phyloP scores from a whole-genome alignment of 2,113 vertebrate genomes.

The Halichoerus grypus region DNA sequence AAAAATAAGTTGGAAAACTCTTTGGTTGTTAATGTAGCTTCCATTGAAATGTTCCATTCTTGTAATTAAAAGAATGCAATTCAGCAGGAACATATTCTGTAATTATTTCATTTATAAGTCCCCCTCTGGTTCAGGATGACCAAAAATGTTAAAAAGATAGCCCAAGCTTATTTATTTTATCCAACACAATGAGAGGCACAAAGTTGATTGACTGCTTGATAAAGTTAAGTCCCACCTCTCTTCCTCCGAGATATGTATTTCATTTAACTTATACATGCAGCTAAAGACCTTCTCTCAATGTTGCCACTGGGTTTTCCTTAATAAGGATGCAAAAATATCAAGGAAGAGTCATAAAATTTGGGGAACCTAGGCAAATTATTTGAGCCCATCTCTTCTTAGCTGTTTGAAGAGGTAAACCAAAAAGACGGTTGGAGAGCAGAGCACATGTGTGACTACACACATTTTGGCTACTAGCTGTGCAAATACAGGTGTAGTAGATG shows the following conservation, averaged over 20 bases:
- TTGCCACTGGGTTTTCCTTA: neutral
- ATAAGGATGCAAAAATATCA: neutral
- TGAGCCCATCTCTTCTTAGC: neutral
- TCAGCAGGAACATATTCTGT: neutral
- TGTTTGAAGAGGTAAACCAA: neutral
- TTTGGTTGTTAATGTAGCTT: neutral
- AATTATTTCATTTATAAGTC: neutral
- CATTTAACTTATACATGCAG: neutral
- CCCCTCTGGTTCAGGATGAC: neutral
- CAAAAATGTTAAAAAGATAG: neutral
- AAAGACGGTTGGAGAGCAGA: neutral
- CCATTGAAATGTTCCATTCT: neutral
- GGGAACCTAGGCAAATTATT: neutral
- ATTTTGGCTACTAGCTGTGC: neutral
- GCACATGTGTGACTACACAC: accelerated
- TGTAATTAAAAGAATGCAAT: neutral
- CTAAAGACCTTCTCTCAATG: neutral
- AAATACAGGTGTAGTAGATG: neutral
- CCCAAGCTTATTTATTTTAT: neutral
- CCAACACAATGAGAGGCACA: neutral
- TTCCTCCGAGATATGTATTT: neutral
- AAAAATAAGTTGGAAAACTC: neutral
- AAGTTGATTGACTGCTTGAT: neutral
- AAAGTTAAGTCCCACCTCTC: neutral
- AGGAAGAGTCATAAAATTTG: neutral